These are phyloP conservation scores for Sinelater perroti DNA, from an alignment of 2,888 invertebrate genomes.

Conservation along the genomic window DNA sequence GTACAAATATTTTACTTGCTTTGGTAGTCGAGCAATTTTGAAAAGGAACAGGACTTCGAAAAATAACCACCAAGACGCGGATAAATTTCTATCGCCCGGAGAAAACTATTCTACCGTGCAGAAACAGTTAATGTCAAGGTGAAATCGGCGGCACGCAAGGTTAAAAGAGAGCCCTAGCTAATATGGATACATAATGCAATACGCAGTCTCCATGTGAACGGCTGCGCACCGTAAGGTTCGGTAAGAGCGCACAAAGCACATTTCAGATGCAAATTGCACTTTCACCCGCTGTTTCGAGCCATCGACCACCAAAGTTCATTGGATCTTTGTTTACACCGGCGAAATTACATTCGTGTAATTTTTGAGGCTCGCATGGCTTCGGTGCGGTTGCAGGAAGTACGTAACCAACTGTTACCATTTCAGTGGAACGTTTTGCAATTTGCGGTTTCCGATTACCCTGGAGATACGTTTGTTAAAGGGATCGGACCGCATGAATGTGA, in stretches of 20 bases:
- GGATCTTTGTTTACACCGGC: not conserved
- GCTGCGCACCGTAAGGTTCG: not conserved
- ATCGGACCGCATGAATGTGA: too few relatives aligned
- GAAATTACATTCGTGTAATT: too few relatives aligned
- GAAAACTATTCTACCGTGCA: slow-evolving; percentile 32
- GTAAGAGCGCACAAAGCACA: not conserved
- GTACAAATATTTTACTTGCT: too few relatives aligned
- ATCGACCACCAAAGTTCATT: slow-evolving; percentile 2
- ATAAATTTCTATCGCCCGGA: slow-evolving; percentile 46
- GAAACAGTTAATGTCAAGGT: slow-evolving; percentile 29
- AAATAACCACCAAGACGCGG: too few relatives aligned
- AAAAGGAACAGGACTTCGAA: too few relatives aligned
- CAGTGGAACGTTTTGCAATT: too few relatives aligned
- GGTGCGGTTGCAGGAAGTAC: too few relatives aligned
- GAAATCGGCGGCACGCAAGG: slow-evolving; percentile 27
- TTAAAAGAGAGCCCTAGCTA: slow-evolving; percentile 13
- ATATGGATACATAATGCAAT: slow-evolving; percentile 17
- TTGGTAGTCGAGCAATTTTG: too few relatives aligned
- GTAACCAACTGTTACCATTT: too few relatives aligned
- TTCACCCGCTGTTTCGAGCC: not conserved
- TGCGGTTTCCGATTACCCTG: too few relatives aligned
- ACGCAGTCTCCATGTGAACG: not conserved
- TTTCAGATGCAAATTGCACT: not conserved
- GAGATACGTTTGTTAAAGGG: too few relatives aligned
- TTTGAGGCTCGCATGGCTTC: too few relatives aligned